phyloP scores from a whole-genome alignment of 1,140 invertebrate genomes.

The Cephus cinctus region DNA sequence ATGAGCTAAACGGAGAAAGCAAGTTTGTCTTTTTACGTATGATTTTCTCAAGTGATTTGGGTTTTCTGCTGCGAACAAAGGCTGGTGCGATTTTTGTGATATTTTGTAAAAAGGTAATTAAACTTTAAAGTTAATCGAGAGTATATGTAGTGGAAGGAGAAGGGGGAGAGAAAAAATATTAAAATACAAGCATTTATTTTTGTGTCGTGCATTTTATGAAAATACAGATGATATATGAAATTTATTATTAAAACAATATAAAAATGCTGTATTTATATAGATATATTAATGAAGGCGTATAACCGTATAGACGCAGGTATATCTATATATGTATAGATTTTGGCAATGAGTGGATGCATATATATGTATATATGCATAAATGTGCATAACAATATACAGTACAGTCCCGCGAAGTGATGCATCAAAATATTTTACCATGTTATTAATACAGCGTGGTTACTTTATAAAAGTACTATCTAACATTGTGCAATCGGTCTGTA shows the following conservation, averaged over 20 bases:
- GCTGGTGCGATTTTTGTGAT: constrained; percentile 57
- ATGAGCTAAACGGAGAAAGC: background rate
- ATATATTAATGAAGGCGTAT: constrained; percentile 5
- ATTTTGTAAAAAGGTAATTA: constrained; percentile 49
- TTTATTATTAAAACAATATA: constrained; percentile 23
- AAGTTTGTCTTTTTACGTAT: constrained; percentile 8
- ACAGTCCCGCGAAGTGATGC: no score
- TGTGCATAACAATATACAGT: constrained; percentile 18
- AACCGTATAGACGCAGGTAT: no score
- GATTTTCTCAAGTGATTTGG: constrained; percentile 16
- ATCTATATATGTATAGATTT: background rate
- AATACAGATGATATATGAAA: constrained; percentile 23
- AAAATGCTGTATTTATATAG: constrained; percentile 7
- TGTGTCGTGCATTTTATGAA: constrained; percentile 54
- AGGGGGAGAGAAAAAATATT: constrained; percentile 8
- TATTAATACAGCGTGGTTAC: no score
- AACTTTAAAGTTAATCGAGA: constrained; percentile 23
- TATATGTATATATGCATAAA: constrained; percentile 22
- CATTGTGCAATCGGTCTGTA: no score
- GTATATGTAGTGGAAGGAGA: constrained; percentile 17
- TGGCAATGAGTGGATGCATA: constrained; percentile 1
- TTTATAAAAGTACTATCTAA: no score
- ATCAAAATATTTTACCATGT: no score
- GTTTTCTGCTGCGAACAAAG: constrained; percentile 47
- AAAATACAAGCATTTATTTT: constrained; percentile 54